phyloP scores from a whole-genome alignment of 1,140 invertebrate genomes.

The Drosophila sucinea region DNA sequence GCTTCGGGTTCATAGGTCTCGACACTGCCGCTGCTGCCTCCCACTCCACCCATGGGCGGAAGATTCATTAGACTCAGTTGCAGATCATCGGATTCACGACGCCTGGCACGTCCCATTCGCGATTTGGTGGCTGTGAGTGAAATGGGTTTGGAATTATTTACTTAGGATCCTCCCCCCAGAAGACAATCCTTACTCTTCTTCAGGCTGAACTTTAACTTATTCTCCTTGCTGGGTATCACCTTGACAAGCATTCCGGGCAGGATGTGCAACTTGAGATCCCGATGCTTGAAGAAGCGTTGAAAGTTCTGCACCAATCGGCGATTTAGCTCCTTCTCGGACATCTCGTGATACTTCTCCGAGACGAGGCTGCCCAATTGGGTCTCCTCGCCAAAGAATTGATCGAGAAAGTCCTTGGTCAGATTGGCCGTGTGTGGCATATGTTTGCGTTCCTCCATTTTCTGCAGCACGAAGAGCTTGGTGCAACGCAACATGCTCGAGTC shows the following conservation, averaged over 20 bases:
- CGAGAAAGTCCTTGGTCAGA: conserved; percentile 75
- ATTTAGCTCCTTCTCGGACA: conserved; percentile 76
- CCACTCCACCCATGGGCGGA: conserved; percentile 47
- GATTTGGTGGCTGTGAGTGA: conserved; percentile 41
- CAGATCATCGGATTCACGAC: conserved; percentile 62
- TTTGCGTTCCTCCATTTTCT: conserved; percentile 73
- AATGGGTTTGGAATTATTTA: neutral
- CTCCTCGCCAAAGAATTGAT: conserved; percentile 74
- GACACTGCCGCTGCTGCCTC: conserved; percentile 54
- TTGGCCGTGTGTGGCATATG: conserved; percentile 62
- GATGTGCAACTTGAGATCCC: conserved; percentile 80
- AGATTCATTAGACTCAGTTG: conserved; percentile 60
- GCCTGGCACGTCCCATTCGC: conserved; percentile 56
- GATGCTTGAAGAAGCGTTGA: conserved; percentile 78
- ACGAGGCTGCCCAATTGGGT: conserved; percentile 68
- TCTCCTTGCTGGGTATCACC: conserved; percentile 79
- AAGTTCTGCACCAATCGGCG: conserved; percentile 68
- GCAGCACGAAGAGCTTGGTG: conserved; percentile 79
- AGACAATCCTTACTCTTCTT: conserved; percentile 65
- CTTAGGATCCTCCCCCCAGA: neutral
- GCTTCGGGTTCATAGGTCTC: conserved; percentile 62
- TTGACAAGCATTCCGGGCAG: conserved; percentile 76
- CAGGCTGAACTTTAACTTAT: conserved; percentile 73
- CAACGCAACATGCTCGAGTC: conserved; percentile 71
- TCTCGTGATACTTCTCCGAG: conserved; percentile 57